These are phyloP conservation scores for Thereva nobilitata DNA, from an alignment of 2,888 invertebrate species.

Conservation along the genomic window DNA sequence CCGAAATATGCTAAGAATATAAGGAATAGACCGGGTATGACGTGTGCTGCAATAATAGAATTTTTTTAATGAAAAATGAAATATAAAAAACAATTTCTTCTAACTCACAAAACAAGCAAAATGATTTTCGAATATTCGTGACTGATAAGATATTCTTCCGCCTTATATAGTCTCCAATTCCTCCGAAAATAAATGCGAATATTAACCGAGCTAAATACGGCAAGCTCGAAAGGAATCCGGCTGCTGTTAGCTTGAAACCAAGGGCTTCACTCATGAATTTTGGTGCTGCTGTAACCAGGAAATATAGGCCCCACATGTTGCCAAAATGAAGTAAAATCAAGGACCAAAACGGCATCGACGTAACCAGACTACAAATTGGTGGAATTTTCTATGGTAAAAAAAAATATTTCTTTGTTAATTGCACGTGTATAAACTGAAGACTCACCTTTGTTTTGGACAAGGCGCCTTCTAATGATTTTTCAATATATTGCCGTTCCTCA, in stretches of 20 bases:
- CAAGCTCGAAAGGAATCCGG: slow-evolving; percentile 70
- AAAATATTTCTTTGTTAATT: slow-evolving; percentile 8
- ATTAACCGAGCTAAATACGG: slow-evolving; percentile 73
- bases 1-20: slow-evolving; percentile 65
- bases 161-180: slow-evolving; percentile 68
- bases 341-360: slow-evolving; percentile 72
- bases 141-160: slow-evolving; percentile 58
- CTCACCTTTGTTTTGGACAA: slow-evolving; percentile 17
- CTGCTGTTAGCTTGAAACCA: slow-evolving; percentile 71
- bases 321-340: slow-evolving; percentile 72
- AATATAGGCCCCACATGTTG: slow-evolving; percentile 76
- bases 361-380: slow-evolving; percentile 66
- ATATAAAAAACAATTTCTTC: neutral
- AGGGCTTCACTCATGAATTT: slow-evolving; percentile 74
- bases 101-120: slow-evolving; percentile 67
- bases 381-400: slow-evolving; percentile 64
- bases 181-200: slow-evolving; percentile 72
- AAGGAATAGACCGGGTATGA: slow-evolving; percentile 64
- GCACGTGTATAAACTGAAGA: neutral
- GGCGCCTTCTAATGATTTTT: slow-evolving; percentile 62
- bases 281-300: slow-evolving; percentile 76
- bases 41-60: slow-evolving; percentile 58
- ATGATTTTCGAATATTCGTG: slow-evolving; percentile 67
- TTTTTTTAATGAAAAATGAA: neutral
- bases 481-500: slow-evolving; percentile 67